phyloP scores from a whole-genome alignment of 1,140 invertebrate species.

The Ostrea edulis region DNA sequence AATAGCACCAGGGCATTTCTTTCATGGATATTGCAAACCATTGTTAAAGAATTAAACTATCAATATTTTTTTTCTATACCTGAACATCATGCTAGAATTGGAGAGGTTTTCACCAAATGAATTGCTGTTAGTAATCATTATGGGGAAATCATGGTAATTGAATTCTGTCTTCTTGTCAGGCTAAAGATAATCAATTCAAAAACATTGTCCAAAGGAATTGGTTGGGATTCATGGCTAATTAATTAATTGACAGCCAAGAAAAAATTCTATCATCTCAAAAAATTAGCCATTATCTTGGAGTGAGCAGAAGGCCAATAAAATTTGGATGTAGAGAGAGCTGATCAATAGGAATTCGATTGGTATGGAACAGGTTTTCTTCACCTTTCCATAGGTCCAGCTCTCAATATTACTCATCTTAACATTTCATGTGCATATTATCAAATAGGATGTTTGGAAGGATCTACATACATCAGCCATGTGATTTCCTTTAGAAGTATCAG shows the following conservation, averaged over 20 bases:
- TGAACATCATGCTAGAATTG: neutral
- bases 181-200: constrained; percentile 29
- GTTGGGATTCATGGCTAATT: constrained; percentile 12
- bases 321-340: neutral
- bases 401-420: no score
- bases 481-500: no score
- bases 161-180: constrained; percentile 22
- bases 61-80: neutral
- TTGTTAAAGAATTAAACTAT: neutral
- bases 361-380: no score
- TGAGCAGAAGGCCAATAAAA: neutral
- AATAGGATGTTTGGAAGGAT: no score
- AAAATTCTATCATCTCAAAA: constrained; percentile 24
- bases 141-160: constrained; percentile 23
- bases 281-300: constrained; percentile 9
- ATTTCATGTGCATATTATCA: no score
- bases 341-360: neutral
- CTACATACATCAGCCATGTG: no score
- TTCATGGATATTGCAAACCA: neutral
- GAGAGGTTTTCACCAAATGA: neutral
- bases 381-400: no score
- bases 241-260: constrained; percentile 32
- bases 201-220: constrained; percentile 32
- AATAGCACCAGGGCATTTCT: no score
- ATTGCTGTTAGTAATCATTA: constrained; percentile 5